Base-by-base conservation (phyloP, 1,140 invertebrate species). In the Diploscapter pachys region DNA sequence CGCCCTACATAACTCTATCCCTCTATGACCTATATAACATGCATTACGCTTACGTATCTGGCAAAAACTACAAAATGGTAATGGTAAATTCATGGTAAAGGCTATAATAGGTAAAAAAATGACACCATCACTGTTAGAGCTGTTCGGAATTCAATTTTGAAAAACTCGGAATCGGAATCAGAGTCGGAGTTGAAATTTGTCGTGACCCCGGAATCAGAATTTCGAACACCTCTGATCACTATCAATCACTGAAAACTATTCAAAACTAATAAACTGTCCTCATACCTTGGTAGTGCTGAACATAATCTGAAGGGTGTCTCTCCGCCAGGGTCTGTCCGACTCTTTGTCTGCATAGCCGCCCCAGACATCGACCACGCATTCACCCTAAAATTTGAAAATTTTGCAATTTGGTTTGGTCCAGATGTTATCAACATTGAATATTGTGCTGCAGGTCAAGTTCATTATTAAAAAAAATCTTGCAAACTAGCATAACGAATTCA, bases 281-380 rank as follows among this genome's bases (percentile, higher is more conserved):
- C 57, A 11, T 31, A 59, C 57, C 57, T 68, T 81, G 8, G 80
- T 76, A 48, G 81, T 76, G 52, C 79, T 81, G 71, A 81, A 81
- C 4, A 75, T 70, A 62, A 82, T 75, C 13, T 59, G 67, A 51
- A 81, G 53, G 6, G 80, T 81, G 66, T 82, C 72, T n/a, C 78
- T 54, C 51, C 63, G 59, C 78, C 80, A 82, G 11, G 53, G 56
- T 13, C 75, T 52, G 11, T 63, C 51, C n/a, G 59, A 69, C 66
- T 79, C 77, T 54, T 50, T 75, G 62, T 83, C 81, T 3, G 80
- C 76, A 55, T 75, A 81, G 50, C 74, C 69, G 0, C 69, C 75
- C 75, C 70, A 73, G 6, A 85, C 59, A 68, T 84, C 83, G 8
- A 84, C 80, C 53, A 85, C 81, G 4, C 82, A 59, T 72, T 81